Evolutionary conservation across 1,140 invertebrate genomes (phyloP), one percentile per base, ranked within the genome.

Genomic region (Pachyrhynchus sulphureomaculatus): DNA sequence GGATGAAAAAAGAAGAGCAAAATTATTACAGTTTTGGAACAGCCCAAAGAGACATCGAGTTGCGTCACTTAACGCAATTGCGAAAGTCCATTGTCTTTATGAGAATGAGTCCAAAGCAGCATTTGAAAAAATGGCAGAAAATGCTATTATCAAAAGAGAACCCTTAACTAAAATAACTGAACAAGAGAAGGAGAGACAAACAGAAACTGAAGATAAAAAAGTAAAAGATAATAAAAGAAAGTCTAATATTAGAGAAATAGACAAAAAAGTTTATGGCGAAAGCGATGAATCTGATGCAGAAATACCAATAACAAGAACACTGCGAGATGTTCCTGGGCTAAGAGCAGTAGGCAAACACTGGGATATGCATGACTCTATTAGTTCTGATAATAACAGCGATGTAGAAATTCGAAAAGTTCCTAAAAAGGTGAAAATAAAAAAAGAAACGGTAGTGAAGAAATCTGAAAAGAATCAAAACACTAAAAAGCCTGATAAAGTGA

Each of bases 81-180:
- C 91, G n/a, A 94, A 95, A 81, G 92, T 95, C 24, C 91, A 94
- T 73, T 93, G 91, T 72, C 79, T 95, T 10, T 94, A 93, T 68
- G 92, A 95, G 75, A 93, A 94, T 73, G 92, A 94, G 75, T 88
- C 86, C 34, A 80, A 87, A 42, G 86, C 2, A 86, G 86, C 66
- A 59, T 82, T 83, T 2, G 81, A 82, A n/a, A 76, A 78, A 36
- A 79, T 80, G 29, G 80, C 80, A 57, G 57, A 58, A 15, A 18
- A 44, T 6, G 76, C 77, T 8, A 78, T 51, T 39, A 41, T 62
- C 15, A 62, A 56, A 51, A 2, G 18, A 24, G 59, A 77, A 44
- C 76, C 77, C 13, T 74, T 69, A 15, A 37, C 45, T 47, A 48
- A 57, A 6, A 67, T 68, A n/a, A 71, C 69, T 39, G 66, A 55